Conservation (phyloP, 2,113 vertebrate species). For the Ia io region DNA sequence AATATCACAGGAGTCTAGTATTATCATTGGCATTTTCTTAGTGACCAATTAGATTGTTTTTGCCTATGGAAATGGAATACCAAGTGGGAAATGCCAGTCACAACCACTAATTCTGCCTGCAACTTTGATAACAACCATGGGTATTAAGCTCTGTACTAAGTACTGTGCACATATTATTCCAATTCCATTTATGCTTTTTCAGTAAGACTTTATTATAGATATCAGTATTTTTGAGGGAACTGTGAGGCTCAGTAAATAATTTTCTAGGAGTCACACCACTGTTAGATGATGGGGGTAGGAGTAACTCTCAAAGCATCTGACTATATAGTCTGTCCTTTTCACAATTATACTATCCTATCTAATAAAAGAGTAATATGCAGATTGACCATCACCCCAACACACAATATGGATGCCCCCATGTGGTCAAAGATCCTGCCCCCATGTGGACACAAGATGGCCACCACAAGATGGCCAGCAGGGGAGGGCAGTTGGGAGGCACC, state of each 20-base stretch:
- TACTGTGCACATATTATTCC: not conserved
- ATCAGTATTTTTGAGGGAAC: not conserved
- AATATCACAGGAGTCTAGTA: not conserved
- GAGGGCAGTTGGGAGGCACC: no score
- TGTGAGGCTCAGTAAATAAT: not conserved
- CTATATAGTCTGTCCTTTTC: not conserved
- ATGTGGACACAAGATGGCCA: no score
- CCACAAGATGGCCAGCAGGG: no score
- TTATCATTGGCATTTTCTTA: not conserved
- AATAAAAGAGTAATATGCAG: no score
- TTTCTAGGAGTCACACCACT: not conserved
- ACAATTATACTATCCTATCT: not conserved
- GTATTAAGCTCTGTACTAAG: not conserved
- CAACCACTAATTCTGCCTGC: not conserved
- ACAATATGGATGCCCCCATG: no score
- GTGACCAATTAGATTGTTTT: not conserved
- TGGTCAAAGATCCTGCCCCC: no score
- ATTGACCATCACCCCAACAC: no score
- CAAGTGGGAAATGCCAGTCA: not conserved
- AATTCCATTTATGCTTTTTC: not conserved
- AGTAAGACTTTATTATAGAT: not conserved
- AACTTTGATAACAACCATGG: not conserved
- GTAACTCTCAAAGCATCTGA: not conserved
- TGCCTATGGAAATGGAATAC: not conserved
- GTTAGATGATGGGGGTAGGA: not conserved